A percentile compares a stretch with the other conserved stretches of the same genome.
phyloP scores from a whole-genome alignment of 2,113 vertebrate genomes.

The Rattus norvegicus region GRCr8 NC_086028.1:50135001-50135500 shows the following conservation, averaged over 20 bases:
- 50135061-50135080: neutral
- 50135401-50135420: constrained; percentile 82
- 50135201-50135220: neutral
- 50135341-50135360: neutral
- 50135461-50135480: constrained; percentile 91
- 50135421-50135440: constrained; percentile 86
- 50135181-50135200: neutral
- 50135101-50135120: neutral
- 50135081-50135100: neutral
- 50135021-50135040: neutral
- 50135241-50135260: neutral
- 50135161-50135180: neutral
- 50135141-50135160: neutral
- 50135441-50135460: constrained; percentile 91
- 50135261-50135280: neutral
- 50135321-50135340: neutral
- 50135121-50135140: neutral
- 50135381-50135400: neutral
- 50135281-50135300: neutral
- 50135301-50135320: neutral
- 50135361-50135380: accelerated
- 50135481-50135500: constrained; percentile 84
- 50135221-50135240: neutral
- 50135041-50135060: neutral
- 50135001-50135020: neutral